Evolutionary conservation across 2,888 invertebrate species (phyloP), one percentile per base, ranked within the genome.

Genomic region (Latrodectus hesperus): DNA sequence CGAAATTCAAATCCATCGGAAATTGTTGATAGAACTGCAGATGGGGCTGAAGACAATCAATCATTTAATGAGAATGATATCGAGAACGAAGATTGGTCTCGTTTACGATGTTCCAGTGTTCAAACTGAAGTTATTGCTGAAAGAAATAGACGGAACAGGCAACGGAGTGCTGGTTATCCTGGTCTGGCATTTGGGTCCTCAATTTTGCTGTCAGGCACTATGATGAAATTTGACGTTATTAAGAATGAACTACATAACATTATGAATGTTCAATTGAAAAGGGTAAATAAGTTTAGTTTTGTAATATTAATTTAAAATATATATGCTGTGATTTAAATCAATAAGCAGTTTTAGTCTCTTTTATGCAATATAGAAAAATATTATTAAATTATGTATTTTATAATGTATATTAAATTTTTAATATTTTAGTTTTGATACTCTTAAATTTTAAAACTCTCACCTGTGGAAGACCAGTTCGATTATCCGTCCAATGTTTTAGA

Each of bases 221-320:
- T 98, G 95, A 98, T 99, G 96, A 98, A 98, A 94, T 98, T 98
- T 93, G 97, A 96, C 93, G 96, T 99, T 91, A 99, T 99, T 92
- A 95, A 96, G 93, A 98, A 98, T 93, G 99, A 99, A 94, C 94
- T 99, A 92, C 98, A 98, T 94, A 99, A 99, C 94, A 97, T 98
- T 93, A 96, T 97, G 95, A 96, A 97, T 93, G 97, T 97, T 93
- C 98, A 98, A 93, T 94, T 99, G 91, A 97, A 96, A 94, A 95
- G 98, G 98, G 98, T 98, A 89, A 80, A 55, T 82, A 74, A 52
- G 38, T 6, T 38, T 38, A 6, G 38, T 38, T 38, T 38, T 38
- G 38, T 38, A 38, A 38, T 38, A 38, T 38, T 38, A 38, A 3
- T 6, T 38, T 52, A 26, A 38, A n/a, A 14, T 17, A 60, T 76